These are phyloP conservation scores for Anarhynchus alexandrinus DNA, from an alignment of 2,113 vertebrate species.

Conservation along the genomic window DNA sequence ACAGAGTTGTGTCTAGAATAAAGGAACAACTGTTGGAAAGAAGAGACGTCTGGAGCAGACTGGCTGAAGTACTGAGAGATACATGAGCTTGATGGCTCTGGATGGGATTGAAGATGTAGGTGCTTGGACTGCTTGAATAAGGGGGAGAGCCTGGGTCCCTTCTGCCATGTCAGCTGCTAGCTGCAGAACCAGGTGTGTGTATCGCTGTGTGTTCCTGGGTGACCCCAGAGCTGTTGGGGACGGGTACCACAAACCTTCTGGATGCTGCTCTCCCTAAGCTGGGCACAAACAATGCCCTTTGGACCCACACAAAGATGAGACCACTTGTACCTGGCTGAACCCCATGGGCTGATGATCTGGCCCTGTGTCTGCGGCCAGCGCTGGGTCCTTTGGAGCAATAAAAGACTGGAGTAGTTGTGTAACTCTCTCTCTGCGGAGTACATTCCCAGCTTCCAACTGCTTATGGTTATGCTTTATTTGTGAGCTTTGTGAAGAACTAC, in stretches of 20 bases:
- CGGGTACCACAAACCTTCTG: background rate
- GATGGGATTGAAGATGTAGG: background rate
- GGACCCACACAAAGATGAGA: background rate
- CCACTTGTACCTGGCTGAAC: background rate
- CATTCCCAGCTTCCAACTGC: background rate
- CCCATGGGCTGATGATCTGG: accelerated
- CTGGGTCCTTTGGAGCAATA: background rate
- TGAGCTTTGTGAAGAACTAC: background rate
- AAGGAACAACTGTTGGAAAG: background rate
- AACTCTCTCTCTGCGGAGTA: background rate
- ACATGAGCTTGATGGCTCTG: background rate
- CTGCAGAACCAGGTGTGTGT: background rate
- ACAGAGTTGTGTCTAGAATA: background rate
- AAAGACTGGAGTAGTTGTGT: background rate
- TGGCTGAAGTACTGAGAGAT: background rate
- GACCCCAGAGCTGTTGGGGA: background rate
- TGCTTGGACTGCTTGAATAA: background rate
- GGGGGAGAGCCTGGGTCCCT: background rate
- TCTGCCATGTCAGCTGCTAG: background rate
- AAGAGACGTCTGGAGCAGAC: background rate
- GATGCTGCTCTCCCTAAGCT: background rate
- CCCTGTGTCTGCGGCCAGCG: background rate
- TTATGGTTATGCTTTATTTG: background rate
- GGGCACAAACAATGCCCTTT: background rate
- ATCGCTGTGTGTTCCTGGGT: background rate